phyloP scores from a whole-genome alignment of 2,888 invertebrate species.

The Galerucella pusilla region DNA sequence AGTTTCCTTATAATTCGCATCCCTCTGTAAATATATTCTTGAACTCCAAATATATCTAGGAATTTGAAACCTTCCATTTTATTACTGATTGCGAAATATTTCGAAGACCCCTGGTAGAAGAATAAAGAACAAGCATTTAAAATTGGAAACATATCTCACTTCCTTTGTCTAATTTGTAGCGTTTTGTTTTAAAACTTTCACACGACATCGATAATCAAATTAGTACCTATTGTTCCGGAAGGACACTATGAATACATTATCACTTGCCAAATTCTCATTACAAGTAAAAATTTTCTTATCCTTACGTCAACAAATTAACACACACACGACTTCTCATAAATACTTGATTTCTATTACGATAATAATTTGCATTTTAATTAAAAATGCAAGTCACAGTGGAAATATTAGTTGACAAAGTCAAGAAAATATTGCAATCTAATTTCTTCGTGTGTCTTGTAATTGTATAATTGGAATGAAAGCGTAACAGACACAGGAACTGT shows the following conservation, averaged over 20 bases:
- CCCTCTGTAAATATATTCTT: too few species aligned
- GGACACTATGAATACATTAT: constrained; percentile 1
- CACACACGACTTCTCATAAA: constrained; percentile 1
- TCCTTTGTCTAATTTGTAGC: too few species aligned
- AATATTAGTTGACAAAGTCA: constrained; percentile 3
- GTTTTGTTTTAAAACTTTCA: neutral
- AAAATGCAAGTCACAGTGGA: constrained; percentile 6
- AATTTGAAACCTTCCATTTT: too few species aligned
- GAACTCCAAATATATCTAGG: too few species aligned
- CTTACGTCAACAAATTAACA: constrained; percentile 2
- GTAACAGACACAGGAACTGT: constrained; percentile 6
- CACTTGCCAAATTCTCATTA: neutral
- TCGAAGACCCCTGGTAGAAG: too few species aligned
- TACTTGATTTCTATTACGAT: neutral
- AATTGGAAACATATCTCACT: too few species aligned
- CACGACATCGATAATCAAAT: neutral
- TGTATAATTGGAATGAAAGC: constrained; percentile 6
- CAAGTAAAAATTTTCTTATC: neutral
- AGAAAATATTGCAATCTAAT: neutral
- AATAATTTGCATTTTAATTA: neutral
- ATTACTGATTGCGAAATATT: too few species aligned
- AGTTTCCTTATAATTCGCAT: too few species aligned
- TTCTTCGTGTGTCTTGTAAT: neutral
- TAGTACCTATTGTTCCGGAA: constrained; percentile 2
- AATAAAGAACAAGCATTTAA: too few species aligned